Conservation (phyloP, 2,113 vertebrate species). For the Gobius niger region DNA sequence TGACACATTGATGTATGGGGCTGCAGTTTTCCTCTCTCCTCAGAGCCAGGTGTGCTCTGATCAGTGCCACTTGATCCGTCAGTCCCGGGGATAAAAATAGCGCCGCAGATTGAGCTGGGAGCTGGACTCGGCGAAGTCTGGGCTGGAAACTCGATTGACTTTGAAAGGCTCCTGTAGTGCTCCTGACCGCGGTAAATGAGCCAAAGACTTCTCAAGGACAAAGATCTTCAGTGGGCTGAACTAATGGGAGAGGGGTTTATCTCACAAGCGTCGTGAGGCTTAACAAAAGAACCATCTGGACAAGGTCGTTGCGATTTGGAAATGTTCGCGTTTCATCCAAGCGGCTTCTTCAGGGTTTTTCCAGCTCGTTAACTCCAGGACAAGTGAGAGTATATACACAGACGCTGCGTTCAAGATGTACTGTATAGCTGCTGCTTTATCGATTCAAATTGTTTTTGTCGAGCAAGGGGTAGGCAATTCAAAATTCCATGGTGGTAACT, state of each 20-base stretch:
- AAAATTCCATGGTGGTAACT: no score
- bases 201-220: conserved; percentile 54
- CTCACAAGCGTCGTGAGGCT: not conserved
- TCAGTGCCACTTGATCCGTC: conserved; percentile 74
- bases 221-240: conserved; percentile 30
- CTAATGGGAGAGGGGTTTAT: conserved; percentile 2
- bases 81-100: conserved; percentile 74
- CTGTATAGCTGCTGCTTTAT: no score
- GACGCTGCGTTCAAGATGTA: no score
- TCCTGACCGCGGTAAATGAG: conserved; percentile 49
- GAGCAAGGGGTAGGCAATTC: no score
- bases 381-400: no score
- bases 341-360: no score
- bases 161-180: conserved; percentile 56
- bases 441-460: no score
- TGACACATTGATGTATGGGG: conserved; percentile 78
- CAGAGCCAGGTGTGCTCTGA: conserved; percentile 69
- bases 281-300: not conserved
- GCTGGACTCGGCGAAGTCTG: conserved; percentile 46
- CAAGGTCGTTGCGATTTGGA: not conserved
- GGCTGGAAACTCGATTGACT: conserved; percentile 63
- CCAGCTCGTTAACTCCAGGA: no score
- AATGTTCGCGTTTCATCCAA: no score
- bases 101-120: conserved; percentile 65
- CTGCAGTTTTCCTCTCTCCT: conserved; percentile 60